These are phyloP conservation scores for Thermophis baileyi DNA, from an alignment of 2,113 vertebrate genomes.

Conservation along the genomic window DNA sequence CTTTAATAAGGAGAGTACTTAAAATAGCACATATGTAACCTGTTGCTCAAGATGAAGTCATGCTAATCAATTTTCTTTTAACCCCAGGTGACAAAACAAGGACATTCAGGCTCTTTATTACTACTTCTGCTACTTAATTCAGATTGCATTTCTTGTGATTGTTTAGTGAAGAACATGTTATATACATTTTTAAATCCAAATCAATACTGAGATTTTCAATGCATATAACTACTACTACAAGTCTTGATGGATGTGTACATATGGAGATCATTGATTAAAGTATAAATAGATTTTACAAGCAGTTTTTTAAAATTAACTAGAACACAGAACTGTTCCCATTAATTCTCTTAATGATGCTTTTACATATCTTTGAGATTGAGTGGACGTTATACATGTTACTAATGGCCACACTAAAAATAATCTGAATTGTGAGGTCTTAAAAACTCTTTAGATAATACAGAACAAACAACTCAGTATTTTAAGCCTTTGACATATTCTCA, in stretches of 20 bases:
- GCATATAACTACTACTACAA: not conserved
- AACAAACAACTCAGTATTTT: not conserved
- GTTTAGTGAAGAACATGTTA: not conserved
- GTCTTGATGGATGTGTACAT: not conserved
- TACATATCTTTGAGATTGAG: not conserved
- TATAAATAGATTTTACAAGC: not conserved
- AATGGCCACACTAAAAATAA: not conserved
- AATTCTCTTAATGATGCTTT: not conserved
- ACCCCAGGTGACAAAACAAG: not conserved
- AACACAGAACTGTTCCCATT: not conserved
- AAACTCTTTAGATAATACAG: not conserved
- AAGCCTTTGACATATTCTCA: not conserved
- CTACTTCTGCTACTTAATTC: not conserved
- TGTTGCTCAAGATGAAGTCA: not conserved
- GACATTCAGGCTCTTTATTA: not conserved
- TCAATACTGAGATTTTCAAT: not conserved
- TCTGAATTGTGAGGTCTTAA: not conserved
- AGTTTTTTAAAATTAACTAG: not conserved
- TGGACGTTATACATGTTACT: not conserved
- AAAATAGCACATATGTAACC: not conserved
- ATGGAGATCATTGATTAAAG: not conserved
- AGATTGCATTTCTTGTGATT: not conserved
- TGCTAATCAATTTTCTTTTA: not conserved
- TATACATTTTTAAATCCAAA: not conserved
- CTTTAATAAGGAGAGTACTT: not conserved